Evolutionary conservation across 2,888 invertebrate species (phyloP), one percentile per base, ranked within the genome.

Genomic region (Suillia variegata): DNA sequence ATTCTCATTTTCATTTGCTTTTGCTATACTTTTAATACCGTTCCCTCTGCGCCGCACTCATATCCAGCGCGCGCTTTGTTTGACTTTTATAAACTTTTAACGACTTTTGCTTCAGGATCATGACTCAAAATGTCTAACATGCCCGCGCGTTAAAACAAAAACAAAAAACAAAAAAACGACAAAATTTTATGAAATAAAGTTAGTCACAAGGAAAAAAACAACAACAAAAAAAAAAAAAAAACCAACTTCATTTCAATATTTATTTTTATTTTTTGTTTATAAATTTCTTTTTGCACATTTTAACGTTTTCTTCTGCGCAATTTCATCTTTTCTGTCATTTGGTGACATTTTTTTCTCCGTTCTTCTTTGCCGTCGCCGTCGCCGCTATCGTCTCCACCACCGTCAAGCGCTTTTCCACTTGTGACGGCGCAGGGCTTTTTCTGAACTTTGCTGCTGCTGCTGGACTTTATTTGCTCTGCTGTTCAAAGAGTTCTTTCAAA

Each of bases 41-140:
- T n/a, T 38, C 31, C 31, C 31, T 31, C 38, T 10, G n/a, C 38
- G 10, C n/a, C 10, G n/a, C n/a, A 5, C 5, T 18, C 18, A 17
- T 45, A 5, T 45, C 5, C 18, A 20, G 17, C 13, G 38, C 45
- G 45, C 45, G 6, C n/a, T 20, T 68, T 76, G 75, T 76, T 76
- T 73, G 76, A 73, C 73, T 73, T 73, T 73, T 75, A 73, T 73
- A 73, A 73, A 73, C 75, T 73, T 73, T 76, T 73, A 73, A 73
- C 76, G 76, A 73, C 73, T 73, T 73, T 75, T 76, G 76, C 70
- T 73, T 71, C 67, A 65, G 64, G 74, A 66, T 67, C 76, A 65
- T 58, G 68, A 62, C 70, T 68, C 64, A 70, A 66, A 70, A 66
- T 64, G 75, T 72, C 71, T 72, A 67, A 71, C 75, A 75, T 75